Conservation (phyloP, 2,113 vertebrate genomes). For the Rissa tridactyla region DNA sequence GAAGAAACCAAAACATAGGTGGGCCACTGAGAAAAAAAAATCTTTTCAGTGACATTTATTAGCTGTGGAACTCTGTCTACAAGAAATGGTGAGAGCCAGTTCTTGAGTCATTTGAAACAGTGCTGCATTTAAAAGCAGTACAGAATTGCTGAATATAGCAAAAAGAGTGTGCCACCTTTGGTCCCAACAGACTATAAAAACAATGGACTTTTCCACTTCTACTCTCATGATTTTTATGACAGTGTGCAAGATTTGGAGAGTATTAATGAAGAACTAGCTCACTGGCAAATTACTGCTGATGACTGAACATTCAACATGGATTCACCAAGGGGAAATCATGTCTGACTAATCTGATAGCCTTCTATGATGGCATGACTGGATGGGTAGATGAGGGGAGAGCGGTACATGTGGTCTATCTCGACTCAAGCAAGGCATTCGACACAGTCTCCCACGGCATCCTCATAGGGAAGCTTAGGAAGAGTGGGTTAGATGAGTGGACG, state of each 20-base stretch:
- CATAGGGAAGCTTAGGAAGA: too few relatives aligned
- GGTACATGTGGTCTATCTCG: too few relatives aligned
- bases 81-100: conserved; percentile 6
- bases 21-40: background rate
- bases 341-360: too few relatives aligned
- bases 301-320: background rate
- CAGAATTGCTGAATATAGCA: background rate
- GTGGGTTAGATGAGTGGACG: too few relatives aligned
- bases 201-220: background rate
- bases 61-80: conserved; percentile 5
- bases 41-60: conserved; percentile 25
- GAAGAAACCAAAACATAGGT: conserved; percentile 41
- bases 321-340: too few relatives aligned
- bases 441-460: too few relatives aligned
- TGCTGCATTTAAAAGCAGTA: background rate
- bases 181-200: background rate
- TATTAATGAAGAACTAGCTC: background rate
- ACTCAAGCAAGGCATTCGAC: too few relatives aligned
- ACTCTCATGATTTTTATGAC: background rate
- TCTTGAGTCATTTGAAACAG: conserved; percentile 23
- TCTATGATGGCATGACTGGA: too few relatives aligned
- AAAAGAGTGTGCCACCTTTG: background rate
- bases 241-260: background rate
- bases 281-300: background rate
- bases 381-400: too few relatives aligned